A percentile compares a stretch with the other conserved stretches of the same genome.
Evolutionary conservation across 2,113 vertebrate genomes (phyloP).

Genomic region (Mus musculus): GRCm39 chr10:55160501-55161000

Average conservation of each 20-base stretch:
- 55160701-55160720: too few relatives aligned
- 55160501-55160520: neutral
- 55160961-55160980: neutral
- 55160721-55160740: neutral
- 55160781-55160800: neutral
- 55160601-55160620: too few relatives aligned
- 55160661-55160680: too few relatives aligned
- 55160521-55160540: neutral
- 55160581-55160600: too few relatives aligned
- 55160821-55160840: neutral
- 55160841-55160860: neutral
- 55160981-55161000: neutral
- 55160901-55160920: neutral
- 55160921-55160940: neutral
- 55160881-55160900: neutral
- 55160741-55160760: neutral
- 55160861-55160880: neutral
- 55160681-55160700: too few relatives aligned
- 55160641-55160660: too few relatives aligned
- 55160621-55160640: too few relatives aligned
- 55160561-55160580: too few relatives aligned
- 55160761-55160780: neutral
- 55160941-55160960: neutral
- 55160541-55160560: too few relatives aligned
- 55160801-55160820: neutral